Evolutionary conservation across 1,140 invertebrate species (phyloP).

Genomic region (Streblospio benedicti): DNA sequence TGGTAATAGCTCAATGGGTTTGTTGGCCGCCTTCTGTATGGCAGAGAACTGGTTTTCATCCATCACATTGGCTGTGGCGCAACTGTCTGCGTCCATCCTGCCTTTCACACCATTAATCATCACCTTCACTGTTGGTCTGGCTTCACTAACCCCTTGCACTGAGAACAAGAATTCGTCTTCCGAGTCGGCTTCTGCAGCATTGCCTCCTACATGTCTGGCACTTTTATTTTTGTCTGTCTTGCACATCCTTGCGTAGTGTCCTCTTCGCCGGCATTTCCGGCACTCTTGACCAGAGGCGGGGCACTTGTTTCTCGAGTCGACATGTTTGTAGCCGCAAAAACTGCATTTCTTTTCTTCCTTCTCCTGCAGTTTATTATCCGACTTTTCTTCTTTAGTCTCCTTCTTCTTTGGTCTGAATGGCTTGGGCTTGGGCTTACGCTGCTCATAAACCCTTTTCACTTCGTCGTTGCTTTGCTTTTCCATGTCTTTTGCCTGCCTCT

Average conservation of each 20-base stretch:
- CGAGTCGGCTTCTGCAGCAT: background rate
- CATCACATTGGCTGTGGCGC: background rate
- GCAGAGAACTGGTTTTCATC: background rate
- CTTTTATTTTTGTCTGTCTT: background rate
- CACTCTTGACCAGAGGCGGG: background rate
- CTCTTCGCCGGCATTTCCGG: background rate
- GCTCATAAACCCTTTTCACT: too few species aligned
- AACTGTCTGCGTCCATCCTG: background rate
- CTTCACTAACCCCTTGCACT: background rate
- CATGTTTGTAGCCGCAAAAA: constrained; percentile 30
- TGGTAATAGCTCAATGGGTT: background rate
- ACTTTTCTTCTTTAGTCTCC: too few species aligned
- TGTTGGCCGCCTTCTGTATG: background rate
- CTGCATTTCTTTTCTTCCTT: too few species aligned
- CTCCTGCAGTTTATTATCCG: too few species aligned
- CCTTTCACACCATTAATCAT: background rate
- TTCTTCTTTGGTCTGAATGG: too few species aligned
- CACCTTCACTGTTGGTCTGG: background rate
- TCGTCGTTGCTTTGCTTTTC: too few species aligned
- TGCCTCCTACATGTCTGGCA: background rate
- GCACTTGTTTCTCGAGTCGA: background rate
- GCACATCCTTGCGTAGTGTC: background rate
- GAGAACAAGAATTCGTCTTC: background rate
- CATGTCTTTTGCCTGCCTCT: too few species aligned
- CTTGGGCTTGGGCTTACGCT: too few species aligned